A percentile compares a stretch with the other conserved stretches of the same genome.
These are phyloP conservation scores for Ditylenchus dipsaci DNA, from an alignment of 1,140 invertebrate genomes.

Conservation along the genomic window DNA sequence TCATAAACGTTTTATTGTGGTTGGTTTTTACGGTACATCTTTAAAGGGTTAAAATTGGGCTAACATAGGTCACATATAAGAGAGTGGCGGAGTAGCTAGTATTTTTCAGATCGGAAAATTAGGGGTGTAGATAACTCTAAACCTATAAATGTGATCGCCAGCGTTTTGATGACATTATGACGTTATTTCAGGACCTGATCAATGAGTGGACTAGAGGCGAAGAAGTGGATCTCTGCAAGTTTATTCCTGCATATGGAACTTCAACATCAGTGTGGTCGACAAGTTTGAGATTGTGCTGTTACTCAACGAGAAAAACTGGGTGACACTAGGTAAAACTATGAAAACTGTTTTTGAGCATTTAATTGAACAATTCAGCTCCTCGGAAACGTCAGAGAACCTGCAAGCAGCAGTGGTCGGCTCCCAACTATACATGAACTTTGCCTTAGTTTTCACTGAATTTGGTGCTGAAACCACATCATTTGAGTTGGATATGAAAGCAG, in stretches of 20 bases:
- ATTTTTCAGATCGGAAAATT: no score
- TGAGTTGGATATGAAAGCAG: slow-evolving; percentile 42
- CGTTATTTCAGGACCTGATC: slow-evolving; percentile 68
- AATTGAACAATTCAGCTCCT: slow-evolving; percentile 7
- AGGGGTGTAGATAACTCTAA: no score
- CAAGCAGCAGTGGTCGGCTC: slow-evolving; percentile 50
- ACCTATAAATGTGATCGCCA: no score
- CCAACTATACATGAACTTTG: slow-evolving; percentile 45
- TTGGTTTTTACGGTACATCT: slow-evolving; percentile 27
- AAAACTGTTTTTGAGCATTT: neutral
- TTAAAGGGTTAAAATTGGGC: neutral
- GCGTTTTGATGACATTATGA: no score
- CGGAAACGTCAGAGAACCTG: slow-evolving; percentile 44
- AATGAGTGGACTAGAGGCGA: slow-evolving; percentile 88
- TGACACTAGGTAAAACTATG: slow-evolving; percentile 63
- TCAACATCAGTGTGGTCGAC: slow-evolving; percentile 82
- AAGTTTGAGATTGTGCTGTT: slow-evolving; percentile 85
- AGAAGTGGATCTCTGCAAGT: slow-evolving; percentile 81
- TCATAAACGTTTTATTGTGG: slow-evolving; percentile 61
- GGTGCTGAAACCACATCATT: slow-evolving; percentile 37
- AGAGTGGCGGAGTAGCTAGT: no score
- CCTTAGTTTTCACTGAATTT: slow-evolving; percentile 52
- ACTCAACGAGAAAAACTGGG: slow-evolving; percentile 96
- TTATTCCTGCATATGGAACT: slow-evolving; percentile 93
- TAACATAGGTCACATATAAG: no score